phyloP scores from a whole-genome alignment of 2,797 vertebrate genomes.

The Enteromius afrohamiltoni region DNA sequence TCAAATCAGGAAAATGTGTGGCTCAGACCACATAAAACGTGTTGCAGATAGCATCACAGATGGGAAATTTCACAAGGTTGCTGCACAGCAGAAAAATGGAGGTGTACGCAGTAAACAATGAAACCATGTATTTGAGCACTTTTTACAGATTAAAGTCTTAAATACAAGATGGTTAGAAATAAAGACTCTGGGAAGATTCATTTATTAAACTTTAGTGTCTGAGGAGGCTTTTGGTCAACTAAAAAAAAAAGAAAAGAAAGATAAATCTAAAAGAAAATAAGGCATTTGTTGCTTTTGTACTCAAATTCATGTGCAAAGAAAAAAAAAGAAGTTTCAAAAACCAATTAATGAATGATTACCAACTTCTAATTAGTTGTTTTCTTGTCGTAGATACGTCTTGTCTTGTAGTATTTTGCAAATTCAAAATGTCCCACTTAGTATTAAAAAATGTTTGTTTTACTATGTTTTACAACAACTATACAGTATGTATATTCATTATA shows the following conservation, averaged over 20 bases:
- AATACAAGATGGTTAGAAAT: background rate
- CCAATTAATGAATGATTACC: too few species aligned
- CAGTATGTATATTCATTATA: background rate
- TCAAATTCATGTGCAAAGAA: too few species aligned
- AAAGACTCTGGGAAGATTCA: background rate
- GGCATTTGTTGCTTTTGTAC: background rate
- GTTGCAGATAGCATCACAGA: constrained; percentile 3
- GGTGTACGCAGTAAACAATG: constrained; percentile 3
- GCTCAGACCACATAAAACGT: background rate
- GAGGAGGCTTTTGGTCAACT: background rate
- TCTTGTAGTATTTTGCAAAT: too few species aligned
- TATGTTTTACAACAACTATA: background rate
- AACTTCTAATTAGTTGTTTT: too few species aligned
- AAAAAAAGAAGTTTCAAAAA: too few species aligned
- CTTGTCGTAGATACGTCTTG: too few species aligned
- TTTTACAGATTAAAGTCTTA: background rate
- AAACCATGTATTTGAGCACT: background rate
- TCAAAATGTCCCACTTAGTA: background rate
- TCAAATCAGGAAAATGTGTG: background rate
- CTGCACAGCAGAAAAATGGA: background rate
- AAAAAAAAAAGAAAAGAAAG: background rate
- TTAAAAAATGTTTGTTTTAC: background rate
- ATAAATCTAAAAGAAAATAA: background rate
- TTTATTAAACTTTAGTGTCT: background rate
- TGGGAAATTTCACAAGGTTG: constrained; percentile 6